phyloP scores from a whole-genome alignment of 2,888 invertebrate genomes.

The Lymantria dispar region DNA sequence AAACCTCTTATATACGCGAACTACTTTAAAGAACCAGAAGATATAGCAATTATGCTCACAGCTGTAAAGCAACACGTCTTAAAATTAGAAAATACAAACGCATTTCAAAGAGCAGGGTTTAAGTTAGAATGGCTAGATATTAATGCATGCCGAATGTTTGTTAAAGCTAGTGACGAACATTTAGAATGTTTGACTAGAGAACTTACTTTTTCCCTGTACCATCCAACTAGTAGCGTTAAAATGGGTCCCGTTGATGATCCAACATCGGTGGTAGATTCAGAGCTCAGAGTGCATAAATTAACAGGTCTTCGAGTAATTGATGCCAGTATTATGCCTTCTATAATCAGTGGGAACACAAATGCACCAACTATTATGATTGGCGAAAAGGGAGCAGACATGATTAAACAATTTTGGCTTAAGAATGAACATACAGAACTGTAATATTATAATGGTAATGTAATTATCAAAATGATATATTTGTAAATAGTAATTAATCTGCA shows the following conservation, averaged over 20 bases:
- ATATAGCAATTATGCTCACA: conserved; percentile 58
- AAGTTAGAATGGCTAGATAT: conserved; percentile 54
- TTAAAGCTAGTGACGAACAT: conserved; percentile 43
- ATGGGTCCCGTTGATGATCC: conserved; percentile 80
- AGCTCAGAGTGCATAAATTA: conserved; percentile 78
- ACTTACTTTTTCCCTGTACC: conserved; percentile 82
- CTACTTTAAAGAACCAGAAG: conserved; percentile 82
- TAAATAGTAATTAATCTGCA: no score
- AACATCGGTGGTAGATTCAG: conserved; percentile 79
- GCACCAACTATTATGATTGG: conserved; percentile 85
- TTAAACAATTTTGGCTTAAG: conserved; percentile 78
- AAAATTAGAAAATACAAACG: conserved; percentile 45
- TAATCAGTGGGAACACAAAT: conserved; percentile 84
- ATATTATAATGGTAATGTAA: conserved; percentile 9
- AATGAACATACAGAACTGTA: conserved; percentile 47
- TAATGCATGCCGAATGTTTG: conserved; percentile 47
- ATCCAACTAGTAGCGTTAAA: conserved; percentile 85
- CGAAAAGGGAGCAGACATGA: conserved; percentile 85
- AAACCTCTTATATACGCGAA: conserved; percentile 85
- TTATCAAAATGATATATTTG: no score
- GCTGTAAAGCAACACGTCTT: conserved; percentile 43
- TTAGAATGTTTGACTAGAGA: conserved; percentile 51
- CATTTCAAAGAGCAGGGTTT: conserved; percentile 46
- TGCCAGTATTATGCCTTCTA: conserved; percentile 85
- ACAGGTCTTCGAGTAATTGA: conserved; percentile 82